phyloP scores from a whole-genome alignment of 1,140 invertebrate species.

The Listronotus bonariensis region DNA sequence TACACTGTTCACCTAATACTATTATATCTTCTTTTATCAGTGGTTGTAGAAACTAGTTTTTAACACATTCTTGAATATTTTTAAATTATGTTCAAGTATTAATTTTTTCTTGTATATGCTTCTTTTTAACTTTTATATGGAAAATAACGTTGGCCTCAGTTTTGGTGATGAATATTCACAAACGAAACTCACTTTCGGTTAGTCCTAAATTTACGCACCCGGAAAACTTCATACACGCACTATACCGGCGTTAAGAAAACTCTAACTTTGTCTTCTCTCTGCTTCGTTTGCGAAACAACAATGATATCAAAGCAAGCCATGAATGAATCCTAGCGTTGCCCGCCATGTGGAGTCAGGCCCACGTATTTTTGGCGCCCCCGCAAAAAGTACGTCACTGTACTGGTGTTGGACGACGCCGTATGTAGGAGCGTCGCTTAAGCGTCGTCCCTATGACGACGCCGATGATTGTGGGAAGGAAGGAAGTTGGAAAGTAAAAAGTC shows the following conservation, averaged over 20 bases:
- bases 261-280: constrained; percentile 1
- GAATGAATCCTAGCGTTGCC: constrained; percentile 20
- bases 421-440: constrained; percentile 16
- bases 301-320: constrained; percentile 28
- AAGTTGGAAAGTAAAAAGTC: too few relatives aligned
- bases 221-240: constrained; percentile 14
- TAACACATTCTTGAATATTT: too few relatives aligned
- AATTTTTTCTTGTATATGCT: too few relatives aligned
- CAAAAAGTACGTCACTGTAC: constrained; percentile 21
- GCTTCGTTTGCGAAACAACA: constrained; percentile 29
- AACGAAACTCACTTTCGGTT: too few relatives aligned
- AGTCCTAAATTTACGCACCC: background rate
- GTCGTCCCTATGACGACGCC: constrained; percentile 28
- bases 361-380: constrained; percentile 26
- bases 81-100: too few relatives aligned
- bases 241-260: constrained; percentile 16
- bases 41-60: too few relatives aligned
- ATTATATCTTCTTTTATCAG: too few relatives aligned
- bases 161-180: too few relatives aligned
- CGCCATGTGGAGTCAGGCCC: constrained; percentile 21
- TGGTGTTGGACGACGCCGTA: constrained; percentile 25
- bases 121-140: too few relatives aligned
- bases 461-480: too few relatives aligned
- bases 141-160: too few relatives aligned
- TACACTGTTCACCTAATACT: too few relatives aligned